phyloP scores from a whole-genome alignment of 2,888 invertebrate species.

The Platerodrilus igneus region DNA sequence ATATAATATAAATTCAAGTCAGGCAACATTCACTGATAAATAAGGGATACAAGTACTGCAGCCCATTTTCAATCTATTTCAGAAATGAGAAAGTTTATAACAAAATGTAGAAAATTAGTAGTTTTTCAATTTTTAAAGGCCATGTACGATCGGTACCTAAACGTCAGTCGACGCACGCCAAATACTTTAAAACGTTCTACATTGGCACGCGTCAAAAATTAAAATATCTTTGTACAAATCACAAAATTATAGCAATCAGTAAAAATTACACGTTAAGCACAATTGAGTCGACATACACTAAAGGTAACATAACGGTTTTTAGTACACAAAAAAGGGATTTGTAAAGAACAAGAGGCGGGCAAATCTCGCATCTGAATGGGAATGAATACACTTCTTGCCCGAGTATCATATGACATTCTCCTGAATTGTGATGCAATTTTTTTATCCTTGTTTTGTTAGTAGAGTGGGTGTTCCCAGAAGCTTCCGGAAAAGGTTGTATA shows the following conservation, averaged over 20 bases:
- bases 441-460: constrained; percentile 40
- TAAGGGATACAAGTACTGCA: too few relatives aligned
- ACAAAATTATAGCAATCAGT: constrained; percentile 45
- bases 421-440: constrained; percentile 40
- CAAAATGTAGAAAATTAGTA: not conserved
- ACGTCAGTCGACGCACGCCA: constrained; percentile 12
- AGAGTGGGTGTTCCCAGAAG: constrained; percentile 42
- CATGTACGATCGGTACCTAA: too few relatives aligned
- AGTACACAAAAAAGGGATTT: constrained; percentile 39
- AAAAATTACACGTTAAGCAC: constrained; percentile 41
- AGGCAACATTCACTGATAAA: too few relatives aligned
- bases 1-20: too few relatives aligned
- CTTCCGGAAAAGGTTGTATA: constrained; percentile 44
- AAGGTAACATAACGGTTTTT: constrained; percentile 44
- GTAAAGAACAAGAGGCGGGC: constrained; percentile 37
- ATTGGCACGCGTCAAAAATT: constrained; percentile 45
- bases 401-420: constrained; percentile 44
- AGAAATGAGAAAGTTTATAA: not conserved
- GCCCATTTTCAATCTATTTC: too few relatives aligned
- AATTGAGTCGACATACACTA: constrained; percentile 29
- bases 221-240: constrained; percentile 44
- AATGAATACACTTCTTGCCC: constrained; percentile 37
- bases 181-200: constrained; percentile 6
- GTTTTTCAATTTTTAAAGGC: too few relatives aligned
- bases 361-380: constrained; percentile 32